These are phyloP conservation scores for Hydrocynus forskahlii DNA, from an alignment of 2,797 vertebrate genomes.

Conservation along the genomic window DNA sequence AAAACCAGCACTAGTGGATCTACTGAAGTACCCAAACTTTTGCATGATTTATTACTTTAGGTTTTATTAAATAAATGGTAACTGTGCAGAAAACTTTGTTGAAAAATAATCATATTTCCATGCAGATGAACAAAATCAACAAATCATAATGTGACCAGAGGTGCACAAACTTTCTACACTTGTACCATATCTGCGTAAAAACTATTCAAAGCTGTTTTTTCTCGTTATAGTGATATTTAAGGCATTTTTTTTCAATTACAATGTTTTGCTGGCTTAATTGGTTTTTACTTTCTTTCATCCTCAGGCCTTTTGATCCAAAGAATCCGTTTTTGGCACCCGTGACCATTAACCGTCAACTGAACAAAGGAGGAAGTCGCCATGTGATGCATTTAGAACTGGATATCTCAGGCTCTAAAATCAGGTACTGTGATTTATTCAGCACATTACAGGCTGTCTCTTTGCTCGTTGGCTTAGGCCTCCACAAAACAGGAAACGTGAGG, in stretches of 20 bases:
- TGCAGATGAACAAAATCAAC: no score
- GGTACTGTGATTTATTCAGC: slow-evolving; percentile 65
- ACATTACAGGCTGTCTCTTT: no score
- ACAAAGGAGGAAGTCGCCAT: slow-evolving; percentile 79
- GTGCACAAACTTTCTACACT: no score
- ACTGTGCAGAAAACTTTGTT: no score
- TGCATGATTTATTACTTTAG: no score
- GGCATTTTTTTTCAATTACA: not conserved
- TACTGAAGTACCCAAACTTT: no score
- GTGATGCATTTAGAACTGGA: slow-evolving; percentile 87
- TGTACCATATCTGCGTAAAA: no score
- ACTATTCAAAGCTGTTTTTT: not conserved
- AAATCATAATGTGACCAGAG: no score
- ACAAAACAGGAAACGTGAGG: not conserved
- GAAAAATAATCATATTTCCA: no score
- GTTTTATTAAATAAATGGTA: no score
- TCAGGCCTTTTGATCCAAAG: slow-evolving; percentile 85
- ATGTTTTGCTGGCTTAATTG: not conserved
- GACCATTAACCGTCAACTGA: slow-evolving; percentile 80
- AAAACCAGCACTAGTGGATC: no score
- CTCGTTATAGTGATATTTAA: not conserved
- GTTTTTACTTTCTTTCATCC: not conserved
- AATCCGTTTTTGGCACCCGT: slow-evolving; percentile 85
- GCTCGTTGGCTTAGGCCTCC: no score
- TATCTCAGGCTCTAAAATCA: slow-evolving; percentile 85